Base-by-base conservation (phyloP, 2,888 invertebrate genomes). In the Catocala fraxini region DNA sequence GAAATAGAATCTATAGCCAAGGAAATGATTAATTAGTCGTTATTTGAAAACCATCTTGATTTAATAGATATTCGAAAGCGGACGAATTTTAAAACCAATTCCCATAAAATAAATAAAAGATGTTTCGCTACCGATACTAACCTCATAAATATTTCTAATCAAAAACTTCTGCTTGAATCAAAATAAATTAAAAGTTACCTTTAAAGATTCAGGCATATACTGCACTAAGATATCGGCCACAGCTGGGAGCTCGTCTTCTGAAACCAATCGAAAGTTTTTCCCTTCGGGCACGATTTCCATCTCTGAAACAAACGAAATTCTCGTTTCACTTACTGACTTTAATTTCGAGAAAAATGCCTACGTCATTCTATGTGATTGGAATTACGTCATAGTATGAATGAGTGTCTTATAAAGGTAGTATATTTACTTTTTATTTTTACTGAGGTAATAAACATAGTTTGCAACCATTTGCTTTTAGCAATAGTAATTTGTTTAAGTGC, bases 251-350 rank as follows among this genome's bases (percentile, higher is more conserved):
- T 98, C 97, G 90, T 97, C 96, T 95, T 97, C 96, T 94, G 96
- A 95, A 90, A 97, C 96, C 95, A 97, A 96, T 96, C 97, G 97
- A 95, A 98, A 98, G 95, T 97, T 96, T 95, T 96, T 97, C 88
- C 97, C 97, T 95, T 97, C 97, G 91, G 96, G 95, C 95, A 96
- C 96, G 95, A 97, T 96, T 96, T 97, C 97, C 97, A 97, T 97
- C 95, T 96, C 97, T 97, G 94, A 64, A 95, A 93, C 85, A 89
- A 91, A 83, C 49, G 45, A 51, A 33, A 60, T 54, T 66, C 43
- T 63, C 59, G 57, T 60, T 71, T 55, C n/a, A 42, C 5, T 53
- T 34, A 51, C 39, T 56, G 47, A 47, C 12, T 52, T 56, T 46
- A 43, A 51, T 49, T 49, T 70, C 34, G 65, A 61, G 59, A 42